Evolutionary conservation across 2,888 invertebrate genomes (phyloP), one percentile per base, ranked within the genome.

Genomic region (Plagodis pulveraria): DNA sequence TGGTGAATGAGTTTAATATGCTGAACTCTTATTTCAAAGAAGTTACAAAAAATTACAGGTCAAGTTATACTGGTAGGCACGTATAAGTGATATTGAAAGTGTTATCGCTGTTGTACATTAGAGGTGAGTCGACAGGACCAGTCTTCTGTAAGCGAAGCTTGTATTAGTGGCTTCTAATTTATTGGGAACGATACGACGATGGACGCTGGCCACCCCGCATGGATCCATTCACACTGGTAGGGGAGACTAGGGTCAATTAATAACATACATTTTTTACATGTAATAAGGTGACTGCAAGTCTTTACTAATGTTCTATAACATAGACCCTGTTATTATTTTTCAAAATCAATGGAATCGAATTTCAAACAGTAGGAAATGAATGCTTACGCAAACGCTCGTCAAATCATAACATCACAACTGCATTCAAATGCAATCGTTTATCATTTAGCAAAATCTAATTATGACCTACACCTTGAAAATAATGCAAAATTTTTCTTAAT

Each of bases 131-230:
- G 91, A 90, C 91, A 87, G 83, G 84, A 76, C 86, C 87, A 89
- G 91, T 91, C 90, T 90, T 87, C 91, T 91, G 91, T 91, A 84
- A 87, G 82, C 84, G 84, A 79, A 80, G 83, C 86, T 87, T 90
- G 90, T 91, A 88, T 91, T 91, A 92, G 89, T 84, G 87, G 87
- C 86, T 86, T 78, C 89, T 92, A 92, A 92, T 92, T 92, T 92
- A 92, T 92, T 90, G 87, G 81, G 86, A 84, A 85, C 83, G 92
- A 92, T 92, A 92, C 84, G 80, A 81, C 85, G 91, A 91, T 89
- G 85, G 87, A 90, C 91, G 89, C 84, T 77, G 91, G 91, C 92
- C 92, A 91, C 91, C 92, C 91, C 79, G 88, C 86, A 82, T 75
- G 78, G 81, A 83, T 83, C 86, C 91, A 91, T 91, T 91, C 91